A percentile compares a stretch with the other conserved stretches of the same genome.
Conservation (phyloP, 2,113 vertebrate genomes). For the Myotis davidii region DNA sequence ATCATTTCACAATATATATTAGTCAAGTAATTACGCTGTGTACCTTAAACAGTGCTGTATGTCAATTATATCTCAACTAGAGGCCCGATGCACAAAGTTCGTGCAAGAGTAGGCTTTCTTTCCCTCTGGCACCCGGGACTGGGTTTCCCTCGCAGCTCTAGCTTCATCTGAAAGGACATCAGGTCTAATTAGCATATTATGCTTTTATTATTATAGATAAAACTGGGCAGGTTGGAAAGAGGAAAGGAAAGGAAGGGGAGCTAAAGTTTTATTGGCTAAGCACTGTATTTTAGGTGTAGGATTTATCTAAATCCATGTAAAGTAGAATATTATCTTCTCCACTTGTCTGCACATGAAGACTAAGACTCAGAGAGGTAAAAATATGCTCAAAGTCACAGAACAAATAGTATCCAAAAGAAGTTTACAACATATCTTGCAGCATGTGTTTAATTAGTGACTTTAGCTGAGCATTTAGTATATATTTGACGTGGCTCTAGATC, state of each 20-base stretch:
- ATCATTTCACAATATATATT: background rate
- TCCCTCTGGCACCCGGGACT: too few species aligned
- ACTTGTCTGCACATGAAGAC: background rate
- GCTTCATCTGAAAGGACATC: too few species aligned
- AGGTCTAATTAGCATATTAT: too few species aligned
- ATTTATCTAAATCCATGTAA: background rate
- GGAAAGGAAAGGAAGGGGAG: background rate
- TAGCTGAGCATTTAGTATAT: background rate
- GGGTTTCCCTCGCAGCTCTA: too few species aligned
- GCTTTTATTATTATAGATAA: too few species aligned
- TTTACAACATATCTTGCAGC: background rate
- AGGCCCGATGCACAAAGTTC: too few species aligned
- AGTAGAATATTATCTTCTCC: background rate
- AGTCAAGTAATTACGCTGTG: background rate
- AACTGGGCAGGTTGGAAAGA: background rate
- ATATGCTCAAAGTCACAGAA: background rate
- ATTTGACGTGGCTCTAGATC: background rate
- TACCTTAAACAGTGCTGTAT: background rate
- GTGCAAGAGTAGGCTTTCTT: too few species aligned
- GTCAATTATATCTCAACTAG: background rate
- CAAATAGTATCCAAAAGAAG: background rate
- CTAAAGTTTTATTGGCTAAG: background rate
- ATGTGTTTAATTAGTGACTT: background rate
- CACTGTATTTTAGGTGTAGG: background rate
- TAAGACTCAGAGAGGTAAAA: background rate